These are phyloP conservation scores for Diadegma fenestrale DNA, from an alignment of 2,888 invertebrate species.

Conservation along the genomic window DNA sequence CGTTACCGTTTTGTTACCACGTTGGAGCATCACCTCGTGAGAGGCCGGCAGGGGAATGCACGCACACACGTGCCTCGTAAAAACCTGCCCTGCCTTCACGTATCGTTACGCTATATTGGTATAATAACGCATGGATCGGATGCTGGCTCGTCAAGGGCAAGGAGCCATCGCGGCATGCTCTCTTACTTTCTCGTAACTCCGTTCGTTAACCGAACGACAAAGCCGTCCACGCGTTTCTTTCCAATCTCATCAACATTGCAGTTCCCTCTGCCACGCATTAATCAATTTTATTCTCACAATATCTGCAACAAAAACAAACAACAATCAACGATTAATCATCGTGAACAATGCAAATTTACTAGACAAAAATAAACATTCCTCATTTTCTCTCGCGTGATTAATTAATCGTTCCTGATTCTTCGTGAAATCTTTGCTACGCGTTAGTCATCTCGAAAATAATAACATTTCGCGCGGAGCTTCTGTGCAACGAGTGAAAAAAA, in stretches of 20 bases:
- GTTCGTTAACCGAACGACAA: constrained; percentile 39
- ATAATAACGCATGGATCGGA: constrained; percentile 75
- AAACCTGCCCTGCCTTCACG: constrained; percentile 60
- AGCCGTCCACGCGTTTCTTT: constrained; percentile 42
- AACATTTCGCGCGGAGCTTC: not conserved
- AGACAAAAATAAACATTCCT: not conserved
- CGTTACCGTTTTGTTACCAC: constrained; percentile 74
- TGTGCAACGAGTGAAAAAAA: not conserved
- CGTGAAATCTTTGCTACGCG: not conserved
- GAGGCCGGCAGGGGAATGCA: constrained; percentile 56
- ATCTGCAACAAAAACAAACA: constrained; percentile 3
- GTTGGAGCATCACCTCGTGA: constrained; percentile 77
- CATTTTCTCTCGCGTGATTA: not conserved
- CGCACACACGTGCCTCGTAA: constrained; percentile 67
- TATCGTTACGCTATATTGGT: constrained; percentile 57
- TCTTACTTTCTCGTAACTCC: constrained; percentile 58
- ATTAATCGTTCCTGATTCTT: not conserved
- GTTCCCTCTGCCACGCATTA: not conserved
- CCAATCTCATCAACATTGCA: constrained; percentile 41
- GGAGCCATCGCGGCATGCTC: constrained; percentile 78
- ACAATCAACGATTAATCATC: not conserved
- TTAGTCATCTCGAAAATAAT: not conserved
- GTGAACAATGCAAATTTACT: not conserved
- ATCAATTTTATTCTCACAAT: constrained; percentile 4
- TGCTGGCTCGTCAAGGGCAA: constrained; percentile 78